Evolutionary conservation across 2,113 vertebrate species (phyloP).

Genomic region (Forbesichthys papilliferus): DNA sequence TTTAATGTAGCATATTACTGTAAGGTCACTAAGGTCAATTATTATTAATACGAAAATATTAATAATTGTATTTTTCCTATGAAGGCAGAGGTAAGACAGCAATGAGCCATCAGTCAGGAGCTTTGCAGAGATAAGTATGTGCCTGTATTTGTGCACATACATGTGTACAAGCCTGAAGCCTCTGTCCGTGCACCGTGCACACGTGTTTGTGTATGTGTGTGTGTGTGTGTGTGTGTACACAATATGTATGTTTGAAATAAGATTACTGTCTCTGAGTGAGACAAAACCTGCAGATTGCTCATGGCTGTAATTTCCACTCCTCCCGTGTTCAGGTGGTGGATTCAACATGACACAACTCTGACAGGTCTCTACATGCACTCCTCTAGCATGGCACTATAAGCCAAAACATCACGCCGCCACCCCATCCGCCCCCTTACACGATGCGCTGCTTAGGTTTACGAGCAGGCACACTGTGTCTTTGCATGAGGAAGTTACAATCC

Average conservation of each 20-base stretch:
- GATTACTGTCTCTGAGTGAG: not conserved
- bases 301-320: not conserved
- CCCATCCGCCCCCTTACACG: not conserved
- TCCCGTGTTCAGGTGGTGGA: conserved; percentile 20
- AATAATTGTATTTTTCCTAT: too few species aligned
- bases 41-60: too few species aligned
- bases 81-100: too few species aligned
- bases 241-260: not conserved
- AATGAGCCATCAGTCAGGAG: too few species aligned
- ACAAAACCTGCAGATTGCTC: conserved; percentile 22
- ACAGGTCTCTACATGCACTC: conserved; percentile 30
- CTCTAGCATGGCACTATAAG: conserved; percentile 25
- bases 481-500: not conserved
- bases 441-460: conserved; percentile 22
- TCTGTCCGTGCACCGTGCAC: not conserved
- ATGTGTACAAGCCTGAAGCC: too few species aligned
- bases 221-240: not conserved
- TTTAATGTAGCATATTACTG: not conserved
- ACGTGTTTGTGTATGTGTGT: not conserved
- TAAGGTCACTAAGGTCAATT: too few species aligned
- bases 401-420: conserved; percentile 40
- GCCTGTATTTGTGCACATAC: too few species aligned
- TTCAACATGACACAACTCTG: conserved; percentile 26
- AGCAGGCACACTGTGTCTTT: conserved; percentile 17
- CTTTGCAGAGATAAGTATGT: too few species aligned